Evolutionary conservation across 2,113 vertebrate genomes (phyloP).

Genomic region (Phalacrocorax aristotelis): DNA sequence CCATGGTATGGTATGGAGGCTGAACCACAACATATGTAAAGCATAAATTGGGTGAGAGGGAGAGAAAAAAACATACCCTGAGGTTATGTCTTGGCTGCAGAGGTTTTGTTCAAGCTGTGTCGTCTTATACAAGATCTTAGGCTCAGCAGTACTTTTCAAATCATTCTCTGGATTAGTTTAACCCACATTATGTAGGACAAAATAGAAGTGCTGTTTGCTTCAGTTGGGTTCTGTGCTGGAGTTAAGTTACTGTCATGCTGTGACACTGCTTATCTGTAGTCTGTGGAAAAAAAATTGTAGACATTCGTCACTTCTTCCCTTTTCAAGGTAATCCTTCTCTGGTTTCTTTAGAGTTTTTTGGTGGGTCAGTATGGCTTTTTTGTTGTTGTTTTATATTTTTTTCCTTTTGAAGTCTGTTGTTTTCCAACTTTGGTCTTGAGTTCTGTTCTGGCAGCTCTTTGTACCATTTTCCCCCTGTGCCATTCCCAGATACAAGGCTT

Average conservation of each 20-base stretch:
- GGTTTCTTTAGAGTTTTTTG: too few relatives aligned
- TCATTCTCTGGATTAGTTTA: neutral
- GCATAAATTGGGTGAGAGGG: neutral
- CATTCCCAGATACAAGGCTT: neutral
- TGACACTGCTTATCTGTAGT: neutral
- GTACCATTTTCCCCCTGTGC: neutral
- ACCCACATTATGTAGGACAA: accelerated
- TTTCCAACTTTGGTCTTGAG: neutral
- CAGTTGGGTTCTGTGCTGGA: neutral
- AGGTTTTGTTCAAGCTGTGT: neutral
- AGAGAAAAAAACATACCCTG: accelerated
- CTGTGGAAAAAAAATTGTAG: neutral
- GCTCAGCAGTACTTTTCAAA: neutral
- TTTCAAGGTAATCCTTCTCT: neutral
- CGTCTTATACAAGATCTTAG: neutral
- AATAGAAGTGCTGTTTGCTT: neutral
- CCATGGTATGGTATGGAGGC: too few relatives aligned
- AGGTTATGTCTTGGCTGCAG: neutral
- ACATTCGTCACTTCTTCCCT: neutral
- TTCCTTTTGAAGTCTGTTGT: neutral
- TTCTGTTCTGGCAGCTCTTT: neutral
- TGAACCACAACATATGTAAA: neutral
- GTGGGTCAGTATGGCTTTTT: too few relatives aligned
- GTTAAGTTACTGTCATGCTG: neutral
- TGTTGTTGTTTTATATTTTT: neutral